A percentile compares a stretch with the other conserved stretches of the same genome.
Evolutionary conservation across 2,797 vertebrate genomes (phyloP).

Genomic region (Heliangelus exortis): DNA sequence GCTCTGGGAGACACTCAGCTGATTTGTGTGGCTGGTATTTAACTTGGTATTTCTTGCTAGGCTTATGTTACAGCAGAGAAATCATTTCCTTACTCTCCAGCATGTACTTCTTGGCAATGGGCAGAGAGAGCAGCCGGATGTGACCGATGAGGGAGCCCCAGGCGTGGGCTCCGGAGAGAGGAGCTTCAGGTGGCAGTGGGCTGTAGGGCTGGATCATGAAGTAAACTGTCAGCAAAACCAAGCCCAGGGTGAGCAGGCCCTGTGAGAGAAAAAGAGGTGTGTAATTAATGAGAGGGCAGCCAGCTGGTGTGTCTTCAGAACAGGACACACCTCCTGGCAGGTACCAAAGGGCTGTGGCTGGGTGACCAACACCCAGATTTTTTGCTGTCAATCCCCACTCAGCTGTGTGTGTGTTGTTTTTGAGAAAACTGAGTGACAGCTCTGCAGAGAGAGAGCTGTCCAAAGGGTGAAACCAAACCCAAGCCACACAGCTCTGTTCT

Average conservation of each 20-base stretch:
- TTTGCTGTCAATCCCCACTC: background rate
- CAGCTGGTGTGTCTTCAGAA: background rate
- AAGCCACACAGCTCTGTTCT: background rate
- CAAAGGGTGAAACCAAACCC: background rate
- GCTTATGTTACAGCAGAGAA: slow-evolving; percentile 17
- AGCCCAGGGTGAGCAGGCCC: slow-evolving; percentile 84
- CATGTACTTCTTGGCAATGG: slow-evolving; percentile 95
- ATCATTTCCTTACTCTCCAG: slow-evolving; percentile 82
- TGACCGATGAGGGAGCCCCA: slow-evolving; percentile 90
- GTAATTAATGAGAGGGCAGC: background rate
- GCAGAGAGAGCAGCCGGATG: slow-evolving; percentile 89
- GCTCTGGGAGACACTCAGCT: background rate
- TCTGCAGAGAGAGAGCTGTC: background rate
- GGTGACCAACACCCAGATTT: accelerated
- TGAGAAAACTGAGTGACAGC: background rate
- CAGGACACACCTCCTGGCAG: background rate
- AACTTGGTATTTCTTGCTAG: background rate
- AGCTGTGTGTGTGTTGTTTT: background rate
- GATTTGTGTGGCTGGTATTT: background rate
- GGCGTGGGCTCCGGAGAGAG: slow-evolving; percentile 82
- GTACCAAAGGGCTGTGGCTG: background rate
- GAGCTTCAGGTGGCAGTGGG: slow-evolving; percentile 79
- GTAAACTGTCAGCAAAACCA: slow-evolving; percentile 87
- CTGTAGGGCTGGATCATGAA: slow-evolving; percentile 88
- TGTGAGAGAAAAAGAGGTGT: slow-evolving; percentile 65